A percentile compares a stretch with the other conserved stretches of the same genome.
Conservation (phyloP, 2,797 vertebrate genomes). For the Eulemur albifrons region DNA sequence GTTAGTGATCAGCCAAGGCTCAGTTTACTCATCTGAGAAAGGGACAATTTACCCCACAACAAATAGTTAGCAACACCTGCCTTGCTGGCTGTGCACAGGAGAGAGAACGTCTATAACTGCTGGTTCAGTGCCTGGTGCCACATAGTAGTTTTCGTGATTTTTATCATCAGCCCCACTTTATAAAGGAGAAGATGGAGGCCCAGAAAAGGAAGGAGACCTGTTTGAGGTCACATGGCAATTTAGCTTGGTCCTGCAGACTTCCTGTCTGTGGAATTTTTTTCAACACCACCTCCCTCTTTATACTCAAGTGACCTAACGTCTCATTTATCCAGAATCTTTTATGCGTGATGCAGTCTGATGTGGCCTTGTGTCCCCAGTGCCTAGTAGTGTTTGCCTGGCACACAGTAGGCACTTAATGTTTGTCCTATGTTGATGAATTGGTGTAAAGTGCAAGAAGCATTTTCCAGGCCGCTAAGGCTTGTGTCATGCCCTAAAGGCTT, state of each 20-base stretch:
- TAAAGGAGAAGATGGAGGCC: neutral
- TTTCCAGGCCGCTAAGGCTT: neutral
- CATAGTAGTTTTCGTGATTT: neutral
- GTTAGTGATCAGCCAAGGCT: neutral
- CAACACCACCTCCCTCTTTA: neutral
- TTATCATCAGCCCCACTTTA: neutral
- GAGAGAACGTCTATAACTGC: neutral
- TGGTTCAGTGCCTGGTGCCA: neutral
- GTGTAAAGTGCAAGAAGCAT: neutral
- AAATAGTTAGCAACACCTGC: neutral
- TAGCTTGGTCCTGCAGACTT: neutral
- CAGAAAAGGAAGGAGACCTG: neutral
- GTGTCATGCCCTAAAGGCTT: neutral
- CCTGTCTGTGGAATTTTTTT: neutral
- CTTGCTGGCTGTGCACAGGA: neutral
- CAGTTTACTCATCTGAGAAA: neutral
- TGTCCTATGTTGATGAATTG: neutral
- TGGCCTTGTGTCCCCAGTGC: neutral
- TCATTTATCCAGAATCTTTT: neutral
- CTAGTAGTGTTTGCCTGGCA: neutral
- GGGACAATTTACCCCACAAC: neutral
- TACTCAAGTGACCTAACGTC: neutral
- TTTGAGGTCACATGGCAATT: neutral
- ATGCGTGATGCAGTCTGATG: fast-evolving
- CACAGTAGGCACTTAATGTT: neutral